Evolutionary conservation across 2,797 vertebrate genomes (phyloP).

Genomic region (Choloepus didactylus): DNA sequence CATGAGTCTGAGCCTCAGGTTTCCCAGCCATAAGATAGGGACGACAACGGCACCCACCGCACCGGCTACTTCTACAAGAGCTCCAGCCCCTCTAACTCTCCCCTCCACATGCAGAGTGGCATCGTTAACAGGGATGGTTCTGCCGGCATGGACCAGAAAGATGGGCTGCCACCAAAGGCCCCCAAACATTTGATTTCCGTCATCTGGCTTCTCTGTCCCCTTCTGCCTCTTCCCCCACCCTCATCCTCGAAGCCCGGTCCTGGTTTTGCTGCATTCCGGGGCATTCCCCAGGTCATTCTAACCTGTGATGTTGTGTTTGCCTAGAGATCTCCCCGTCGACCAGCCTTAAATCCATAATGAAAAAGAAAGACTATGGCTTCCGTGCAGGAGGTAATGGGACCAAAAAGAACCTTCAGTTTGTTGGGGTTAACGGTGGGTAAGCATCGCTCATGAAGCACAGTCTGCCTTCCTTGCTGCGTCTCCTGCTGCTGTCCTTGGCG

Average conservation of each 20-base stretch:
- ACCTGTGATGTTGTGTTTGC: slow-evolving; percentile 88
- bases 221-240: not conserved
- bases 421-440: slow-evolving; percentile 99
- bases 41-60: rapidly evolving
- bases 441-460: slow-evolving; percentile 85
- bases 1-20: not conserved
- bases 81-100: not conserved
- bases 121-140: not conserved
- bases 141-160: not conserved
- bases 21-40: not conserved
- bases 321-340: slow-evolving; percentile 89
- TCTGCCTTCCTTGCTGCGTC: slow-evolving; percentile 47
- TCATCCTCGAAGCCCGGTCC: not conserved
- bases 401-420: slow-evolving; percentile 99
- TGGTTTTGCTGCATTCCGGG: not conserved
- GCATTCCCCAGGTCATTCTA: slow-evolving; percentile 77
- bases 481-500: not conserved
- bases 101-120: not conserved
- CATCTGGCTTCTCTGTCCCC: not conserved
- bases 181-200: not conserved
- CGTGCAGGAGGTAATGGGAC: slow-evolving; percentile 94
- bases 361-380: slow-evolving; percentile 96
- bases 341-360: slow-evolving; percentile 99
- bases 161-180: not conserved
- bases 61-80: not conserved